A percentile compares a stretch with the other conserved stretches of the same genome.
phyloP scores from a whole-genome alignment of 2,113 vertebrate species.

The Theropithecus gelada region DNA sequence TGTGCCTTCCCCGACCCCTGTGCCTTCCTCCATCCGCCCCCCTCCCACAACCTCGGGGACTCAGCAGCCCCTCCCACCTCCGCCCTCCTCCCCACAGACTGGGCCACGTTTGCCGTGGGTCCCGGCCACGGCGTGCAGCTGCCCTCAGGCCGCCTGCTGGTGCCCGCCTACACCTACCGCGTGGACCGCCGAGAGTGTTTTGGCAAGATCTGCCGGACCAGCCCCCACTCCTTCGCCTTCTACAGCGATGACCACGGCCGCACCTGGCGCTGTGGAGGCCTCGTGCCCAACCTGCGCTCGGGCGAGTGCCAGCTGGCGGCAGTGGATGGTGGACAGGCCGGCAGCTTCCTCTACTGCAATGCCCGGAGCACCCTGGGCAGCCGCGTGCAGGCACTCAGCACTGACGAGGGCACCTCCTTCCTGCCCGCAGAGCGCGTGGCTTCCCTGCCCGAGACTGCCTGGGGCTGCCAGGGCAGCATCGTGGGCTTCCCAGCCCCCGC shows the following conservation, averaged over 20 bases:
- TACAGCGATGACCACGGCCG: conserved; percentile 94
- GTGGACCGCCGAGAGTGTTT: conserved; percentile 94
- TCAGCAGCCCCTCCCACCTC: not conserved
- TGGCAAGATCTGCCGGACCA: conserved; percentile 91
- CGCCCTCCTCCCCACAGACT: conserved; percentile 82
- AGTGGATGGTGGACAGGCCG: conserved; percentile 89
- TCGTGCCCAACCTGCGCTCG: conserved; percentile 89
- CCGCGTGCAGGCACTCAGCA: conserved; percentile 93
- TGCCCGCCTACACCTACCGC: conserved; percentile 94
- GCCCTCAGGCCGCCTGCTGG: conserved; percentile 91
- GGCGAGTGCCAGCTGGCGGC: conserved; percentile 96
- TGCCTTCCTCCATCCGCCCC: fast-evolving
- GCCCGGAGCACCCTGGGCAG: conserved; percentile 92
- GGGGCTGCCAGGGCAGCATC: conserved; percentile 94
- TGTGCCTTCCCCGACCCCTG: too few species aligned
- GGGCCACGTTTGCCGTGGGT: conserved; percentile 96
- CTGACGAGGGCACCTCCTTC: conserved; percentile 89
- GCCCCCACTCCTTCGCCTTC: conserved; percentile 92
- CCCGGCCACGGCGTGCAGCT: conserved; percentile 96
- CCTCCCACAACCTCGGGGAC: not conserved
- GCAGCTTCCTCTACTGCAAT: conserved; percentile 92
- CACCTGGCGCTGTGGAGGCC: conserved; percentile 90
- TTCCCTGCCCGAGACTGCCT: conserved; percentile 88
- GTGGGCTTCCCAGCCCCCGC: conserved; percentile 92
- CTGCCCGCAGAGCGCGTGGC: conserved; percentile 91